These are phyloP conservation scores for Ischnura elegans DNA, from an alignment of 2,888 invertebrate genomes.

Conservation along the genomic window DNA sequence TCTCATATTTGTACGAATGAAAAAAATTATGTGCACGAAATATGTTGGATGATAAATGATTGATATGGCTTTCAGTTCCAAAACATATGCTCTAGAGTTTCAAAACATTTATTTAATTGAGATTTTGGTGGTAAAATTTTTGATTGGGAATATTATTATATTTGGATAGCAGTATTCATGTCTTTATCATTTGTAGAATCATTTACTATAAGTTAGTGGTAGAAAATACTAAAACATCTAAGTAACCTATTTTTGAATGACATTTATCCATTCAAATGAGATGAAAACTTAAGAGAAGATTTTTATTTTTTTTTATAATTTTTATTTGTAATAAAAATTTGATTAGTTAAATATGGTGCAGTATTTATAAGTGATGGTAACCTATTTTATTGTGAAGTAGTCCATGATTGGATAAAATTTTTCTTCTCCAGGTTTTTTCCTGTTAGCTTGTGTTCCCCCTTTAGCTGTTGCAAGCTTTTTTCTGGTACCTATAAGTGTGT, in stretches of 20 bases:
- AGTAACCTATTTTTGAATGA: not conserved
- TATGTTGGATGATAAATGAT: not conserved
- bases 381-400: not conserved
- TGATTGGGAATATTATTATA: not conserved
- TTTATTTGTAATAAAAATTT: constrained; percentile 7
- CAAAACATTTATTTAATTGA: not conserved
- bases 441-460: too few relatives aligned
- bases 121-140: not conserved
- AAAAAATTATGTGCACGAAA: not conserved
- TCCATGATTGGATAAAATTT: not conserved
- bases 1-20: not conserved
- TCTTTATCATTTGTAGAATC: not conserved
- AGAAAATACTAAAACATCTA: not conserved
- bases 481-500: too few relatives aligned
- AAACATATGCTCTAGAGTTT: not conserved
- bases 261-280: not conserved
- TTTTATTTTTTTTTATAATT: not conserved
- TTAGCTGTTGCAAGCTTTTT: too few relatives aligned
- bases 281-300: not conserved
- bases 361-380: not conserved
- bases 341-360: not conserved
- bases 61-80: not conserved
- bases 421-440: not conserved
- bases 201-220: not conserved
- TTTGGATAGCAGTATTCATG: not conserved